Evolutionary conservation across 2,113 vertebrate genomes (phyloP).

Genomic region (Sarotherodon lohbergeri): DNA sequence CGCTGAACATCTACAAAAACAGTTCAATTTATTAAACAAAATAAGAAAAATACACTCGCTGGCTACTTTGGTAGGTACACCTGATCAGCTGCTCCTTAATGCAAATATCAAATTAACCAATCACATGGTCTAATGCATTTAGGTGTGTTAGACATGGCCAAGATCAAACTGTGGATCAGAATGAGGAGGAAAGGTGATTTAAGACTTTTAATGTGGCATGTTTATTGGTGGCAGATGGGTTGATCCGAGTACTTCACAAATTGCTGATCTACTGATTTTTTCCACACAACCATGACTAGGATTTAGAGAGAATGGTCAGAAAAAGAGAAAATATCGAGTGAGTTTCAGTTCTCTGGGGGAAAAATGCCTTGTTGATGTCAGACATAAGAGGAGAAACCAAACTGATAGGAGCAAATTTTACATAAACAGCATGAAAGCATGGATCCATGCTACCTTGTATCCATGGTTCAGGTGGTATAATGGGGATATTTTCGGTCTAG

Average conservation of each 20-base stretch:
- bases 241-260: not conserved
- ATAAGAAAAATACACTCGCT: not conserved
- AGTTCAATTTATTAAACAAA: not conserved
- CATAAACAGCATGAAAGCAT: not conserved
- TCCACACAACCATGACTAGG: rapidly evolving
- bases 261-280: not conserved
- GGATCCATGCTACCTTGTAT: not conserved
- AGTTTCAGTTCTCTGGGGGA: rapidly evolving
- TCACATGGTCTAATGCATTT: not conserved
- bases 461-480: not conserved
- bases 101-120: not conserved
- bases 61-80: not conserved
- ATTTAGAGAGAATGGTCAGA: not conserved
- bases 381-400: not conserved
- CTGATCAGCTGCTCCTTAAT: not conserved
- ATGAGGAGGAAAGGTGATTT: not conserved
- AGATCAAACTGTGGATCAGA: not conserved
- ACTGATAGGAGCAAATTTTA: not conserved
- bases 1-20: conserved; percentile 60
- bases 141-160: not conserved
- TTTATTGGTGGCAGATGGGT: not conserved
- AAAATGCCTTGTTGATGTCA: not conserved
- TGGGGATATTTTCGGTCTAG: not conserved
- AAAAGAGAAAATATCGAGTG: not conserved
- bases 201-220: not conserved